Conservation (phyloP, 2,888 invertebrate genomes). For the Pecten maximus region DNA sequence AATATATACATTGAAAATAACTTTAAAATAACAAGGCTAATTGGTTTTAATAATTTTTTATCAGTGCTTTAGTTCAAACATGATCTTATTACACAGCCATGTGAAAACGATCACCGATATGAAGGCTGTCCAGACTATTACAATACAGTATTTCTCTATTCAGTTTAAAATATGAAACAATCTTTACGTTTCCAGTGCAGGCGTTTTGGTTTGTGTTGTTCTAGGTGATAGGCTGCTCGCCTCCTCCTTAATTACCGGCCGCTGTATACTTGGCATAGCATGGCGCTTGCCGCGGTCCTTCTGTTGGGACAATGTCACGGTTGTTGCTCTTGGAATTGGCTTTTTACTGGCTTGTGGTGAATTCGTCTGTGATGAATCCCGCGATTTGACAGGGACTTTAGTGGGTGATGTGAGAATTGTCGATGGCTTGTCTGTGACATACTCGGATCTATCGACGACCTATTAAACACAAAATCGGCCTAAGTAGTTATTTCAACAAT, state of each 20-base stretch:
- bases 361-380: neutral
- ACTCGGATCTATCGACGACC: neutral
- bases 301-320: conserved; percentile 51
- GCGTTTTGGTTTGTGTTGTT: neutral
- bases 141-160: no score
- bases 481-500: no score
- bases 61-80: no score
- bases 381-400: neutral
- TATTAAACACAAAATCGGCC: neutral
- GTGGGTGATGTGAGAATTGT: neutral
- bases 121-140: no score
- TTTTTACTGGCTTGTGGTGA: conserved; percentile 16
- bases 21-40: no score
- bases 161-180: no score
- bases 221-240: neutral
- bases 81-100: no score
- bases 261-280: conserved; percentile 38
- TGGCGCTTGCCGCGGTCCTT: conserved; percentile 36
- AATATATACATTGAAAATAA: no score
- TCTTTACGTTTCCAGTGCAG: neutral
- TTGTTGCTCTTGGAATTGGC: conserved; percentile 46
- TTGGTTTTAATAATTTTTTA: no score
- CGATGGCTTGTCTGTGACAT: conserved; percentile 1
- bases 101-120: no score
- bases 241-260: conserved; percentile 37